Evolutionary conservation across 2,113 vertebrate genomes (phyloP), one percentile per base, ranked within the genome.

Genomic region (Pterocles gutturalis): DNA sequence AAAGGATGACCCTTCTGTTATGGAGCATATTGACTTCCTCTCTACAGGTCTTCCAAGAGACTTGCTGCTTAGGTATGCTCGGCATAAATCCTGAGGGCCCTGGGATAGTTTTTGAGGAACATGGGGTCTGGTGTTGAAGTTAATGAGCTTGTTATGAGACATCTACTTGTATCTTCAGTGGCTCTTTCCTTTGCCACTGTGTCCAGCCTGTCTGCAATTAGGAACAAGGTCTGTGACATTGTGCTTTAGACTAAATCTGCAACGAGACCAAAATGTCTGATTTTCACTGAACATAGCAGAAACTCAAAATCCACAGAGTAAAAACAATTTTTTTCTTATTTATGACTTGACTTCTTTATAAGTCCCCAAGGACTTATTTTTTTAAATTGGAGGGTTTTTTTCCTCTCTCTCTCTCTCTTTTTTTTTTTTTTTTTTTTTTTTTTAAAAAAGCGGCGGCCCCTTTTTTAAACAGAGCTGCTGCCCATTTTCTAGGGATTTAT

Each of bases 81-180:
- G 9, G 43, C 61, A 57, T 65, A 92, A 92, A 75, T 45, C 83
- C 86, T 64, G 80, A 67, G 72, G 38, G 83, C 83, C 53, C 64
- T 76, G 86, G 95, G 90, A 92, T 53, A 65, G 72, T 60, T 94
- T 91, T 89, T 48, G 80, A 81, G 94, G 73, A 84, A 5, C 65
- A 49, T 22, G 25, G 57, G 83, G 46, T 46, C 41, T 92, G 86
- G 36, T 96, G 83, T 45, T 82, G 24, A 65, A 89, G 80, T 57
- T 96, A 96, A 97, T 87, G 90, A 96, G 94, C 95, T 95, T 93
- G 89, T 96, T 92, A 82, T 9, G 77, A 90, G 89, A 49, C 58
- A 28, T 2, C 48, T 9, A 62, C 51, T 38, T 72, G 53, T 34
- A 58, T 79, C 77, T 83, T 65, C 61, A 49, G 90, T 1, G 11